These are phyloP conservation scores for Rhopalosiphum nymphaeae DNA, from an alignment of 2,888 invertebrate genomes.

Conservation along the genomic window DNA sequence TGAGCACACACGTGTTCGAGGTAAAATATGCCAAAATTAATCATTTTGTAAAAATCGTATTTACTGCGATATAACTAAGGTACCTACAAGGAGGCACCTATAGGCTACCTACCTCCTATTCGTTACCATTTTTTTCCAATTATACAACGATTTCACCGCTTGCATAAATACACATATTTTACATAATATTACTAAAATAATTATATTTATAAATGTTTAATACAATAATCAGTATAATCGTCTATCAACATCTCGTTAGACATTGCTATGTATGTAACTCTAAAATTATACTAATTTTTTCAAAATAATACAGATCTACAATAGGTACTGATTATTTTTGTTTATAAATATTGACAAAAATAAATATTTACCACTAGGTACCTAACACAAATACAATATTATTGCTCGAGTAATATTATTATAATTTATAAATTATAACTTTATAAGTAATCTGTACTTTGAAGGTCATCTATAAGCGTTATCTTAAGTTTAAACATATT, in stretches of 20 bases:
- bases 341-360: background rate
- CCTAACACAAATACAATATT: background rate
- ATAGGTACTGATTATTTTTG: background rate
- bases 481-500: background rate
- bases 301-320: background rate
- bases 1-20: background rate
- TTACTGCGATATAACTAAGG: background rate
- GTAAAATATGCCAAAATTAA: constrained; percentile 5
- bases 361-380: background rate
- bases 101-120: background rate
- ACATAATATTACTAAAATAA: background rate
- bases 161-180: background rate
- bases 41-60: background rate
- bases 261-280: background rate
- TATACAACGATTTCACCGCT: background rate
- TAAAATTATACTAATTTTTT: background rate
- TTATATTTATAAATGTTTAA: background rate
- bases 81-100: background rate
- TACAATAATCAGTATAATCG: background rate
- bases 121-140: background rate
- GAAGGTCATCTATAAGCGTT: background rate
- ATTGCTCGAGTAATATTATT: background rate
- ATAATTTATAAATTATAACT: no score
- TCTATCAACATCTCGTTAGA: background rate
- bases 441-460: background rate